phyloP scores from a whole-genome alignment of 2,797 vertebrate genomes.

The Hydrocynus forskahlii region DNA sequence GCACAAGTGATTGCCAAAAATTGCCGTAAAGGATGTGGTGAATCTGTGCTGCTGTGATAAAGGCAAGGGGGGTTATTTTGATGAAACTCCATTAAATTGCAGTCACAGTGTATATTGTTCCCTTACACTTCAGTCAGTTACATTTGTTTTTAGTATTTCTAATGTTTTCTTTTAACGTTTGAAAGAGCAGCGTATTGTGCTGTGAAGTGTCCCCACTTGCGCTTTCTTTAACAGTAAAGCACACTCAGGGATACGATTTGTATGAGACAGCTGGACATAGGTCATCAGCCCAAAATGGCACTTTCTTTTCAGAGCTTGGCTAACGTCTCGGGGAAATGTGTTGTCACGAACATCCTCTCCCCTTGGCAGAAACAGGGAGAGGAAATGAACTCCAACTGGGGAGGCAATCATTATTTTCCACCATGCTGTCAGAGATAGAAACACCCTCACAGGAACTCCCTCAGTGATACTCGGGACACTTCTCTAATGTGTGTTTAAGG shows the following conservation, averaged over 20 bases:
- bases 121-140: too few species aligned
- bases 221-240: too few species aligned
- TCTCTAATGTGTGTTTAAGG: background rate
- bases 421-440: conserved; percentile 30
- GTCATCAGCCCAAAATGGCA: background rate
- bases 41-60: too few species aligned
- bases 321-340: conserved; percentile 12
- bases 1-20: too few species aligned
- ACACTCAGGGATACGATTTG: background rate
- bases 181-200: too few species aligned
- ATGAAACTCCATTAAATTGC: too few species aligned
- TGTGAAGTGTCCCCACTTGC: too few species aligned
- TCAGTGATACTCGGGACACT: background rate
- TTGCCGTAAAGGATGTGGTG: too few species aligned
- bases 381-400: conserved; percentile 25
- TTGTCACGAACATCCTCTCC: conserved; percentile 12
- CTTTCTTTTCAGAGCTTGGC: background rate
- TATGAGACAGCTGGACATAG: background rate
- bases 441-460: conserved; percentile 24
- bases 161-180: too few species aligned
- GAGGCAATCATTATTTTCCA: conserved; percentile 41
- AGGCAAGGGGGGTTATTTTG: too few species aligned
- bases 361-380: conserved; percentile 21
- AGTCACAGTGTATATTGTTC: too few species aligned
- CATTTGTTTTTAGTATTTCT: too few species aligned